Base-by-base conservation (phyloP, 2,113 vertebrate genomes). In the Canis aureus region DNA sequence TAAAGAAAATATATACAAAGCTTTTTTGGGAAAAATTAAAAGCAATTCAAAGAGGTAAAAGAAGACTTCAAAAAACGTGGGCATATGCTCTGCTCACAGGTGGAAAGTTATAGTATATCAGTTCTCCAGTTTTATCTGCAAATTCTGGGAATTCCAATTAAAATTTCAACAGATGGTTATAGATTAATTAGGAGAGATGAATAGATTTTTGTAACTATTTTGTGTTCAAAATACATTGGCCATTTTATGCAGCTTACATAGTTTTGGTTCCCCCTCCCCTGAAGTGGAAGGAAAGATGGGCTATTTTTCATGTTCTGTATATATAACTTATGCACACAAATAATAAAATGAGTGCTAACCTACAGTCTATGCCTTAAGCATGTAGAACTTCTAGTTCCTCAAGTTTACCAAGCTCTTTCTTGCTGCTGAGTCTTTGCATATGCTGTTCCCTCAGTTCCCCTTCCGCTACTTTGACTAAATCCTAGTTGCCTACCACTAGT, bases 181-280 rank as follows among this genome's bases (percentile, higher is more conserved):
- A 66, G 23, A 25, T 84, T 83, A 86, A 80, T 80, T 64, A 79
- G 32, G 27, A 89, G 27, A 96, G 25, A 15, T 4, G 35, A 91
- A 27, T 79, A 29, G 12, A 78, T n/a, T 90, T 93, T 92, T 90
- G 11, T 67, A 84, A 94, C 32, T 88, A 25, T 78, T 91, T 92
- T 76, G 57, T 59, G 11, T 81, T 27, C 27, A 29, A 55, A 93
- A 69, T 53, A 20, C 80, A 15, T 53, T 62, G 59, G 11, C 12
- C 3, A 10, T 95, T 91, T 97, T 16, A 19, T 74, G 9, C n/a
- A n/a, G 59, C 12, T 29, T 69, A 5, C 8, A 43, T 69, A 22
- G 13, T 27, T 87, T 91, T 88, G 95, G 69, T 35, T 67, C 43
- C 73, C 25, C n/a, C 15, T 16, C 3, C 3, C 67, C 32, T 16